phyloP scores from a whole-genome alignment of 2,888 invertebrate species.

The Plusia festucae region DNA sequence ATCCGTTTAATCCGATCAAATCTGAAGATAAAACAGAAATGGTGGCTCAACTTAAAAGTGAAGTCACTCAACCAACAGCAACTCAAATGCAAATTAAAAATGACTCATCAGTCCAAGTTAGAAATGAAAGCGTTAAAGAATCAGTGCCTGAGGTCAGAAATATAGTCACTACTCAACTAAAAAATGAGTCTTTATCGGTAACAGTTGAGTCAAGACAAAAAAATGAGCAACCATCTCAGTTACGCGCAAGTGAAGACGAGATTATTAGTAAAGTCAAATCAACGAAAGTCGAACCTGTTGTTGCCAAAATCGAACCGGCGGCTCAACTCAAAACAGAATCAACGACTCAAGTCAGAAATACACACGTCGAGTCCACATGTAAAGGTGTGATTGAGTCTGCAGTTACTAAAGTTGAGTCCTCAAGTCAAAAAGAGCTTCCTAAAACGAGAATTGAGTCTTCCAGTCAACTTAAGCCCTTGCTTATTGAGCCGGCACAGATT shows the following conservation, averaged over 20 bases:
- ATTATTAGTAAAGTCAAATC: slow-evolving; percentile 6
- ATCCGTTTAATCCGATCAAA: slow-evolving; percentile 6
- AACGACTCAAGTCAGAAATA: slow-evolving; percentile 6
- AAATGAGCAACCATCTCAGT: slow-evolving; percentile 7
- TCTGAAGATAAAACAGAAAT: slow-evolving; percentile 13
- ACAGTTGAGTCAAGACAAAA: not conserved
- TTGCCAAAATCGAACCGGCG: not conserved
- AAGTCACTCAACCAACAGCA: slow-evolving; percentile 6
- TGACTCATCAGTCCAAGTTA: not conserved
- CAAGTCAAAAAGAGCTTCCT: slow-evolving; percentile 35
- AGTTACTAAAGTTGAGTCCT: slow-evolving; percentile 28
- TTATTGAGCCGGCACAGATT: slow-evolving; percentile 29
- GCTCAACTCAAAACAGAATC: slow-evolving; percentile 27
- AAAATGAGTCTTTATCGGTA: slow-evolving; percentile 7
- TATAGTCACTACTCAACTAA: slow-evolving; percentile 29
- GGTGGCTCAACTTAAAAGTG: slow-evolving; percentile 23
- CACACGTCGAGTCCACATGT: slow-evolving; percentile 6
- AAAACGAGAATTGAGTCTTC: slow-evolving; percentile 29
- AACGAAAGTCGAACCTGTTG: slow-evolving; percentile 18
- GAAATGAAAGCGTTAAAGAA: not conserved
- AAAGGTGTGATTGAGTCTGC: slow-evolving; percentile 18
- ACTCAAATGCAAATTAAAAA: not conserved
- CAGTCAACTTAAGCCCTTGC: not conserved
- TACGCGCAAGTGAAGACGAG: not conserved
- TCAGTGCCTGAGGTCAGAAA: slow-evolving; percentile 27